phyloP scores from a whole-genome alignment of 2,797 vertebrate species.

The Urophycis tenuis region DNA sequence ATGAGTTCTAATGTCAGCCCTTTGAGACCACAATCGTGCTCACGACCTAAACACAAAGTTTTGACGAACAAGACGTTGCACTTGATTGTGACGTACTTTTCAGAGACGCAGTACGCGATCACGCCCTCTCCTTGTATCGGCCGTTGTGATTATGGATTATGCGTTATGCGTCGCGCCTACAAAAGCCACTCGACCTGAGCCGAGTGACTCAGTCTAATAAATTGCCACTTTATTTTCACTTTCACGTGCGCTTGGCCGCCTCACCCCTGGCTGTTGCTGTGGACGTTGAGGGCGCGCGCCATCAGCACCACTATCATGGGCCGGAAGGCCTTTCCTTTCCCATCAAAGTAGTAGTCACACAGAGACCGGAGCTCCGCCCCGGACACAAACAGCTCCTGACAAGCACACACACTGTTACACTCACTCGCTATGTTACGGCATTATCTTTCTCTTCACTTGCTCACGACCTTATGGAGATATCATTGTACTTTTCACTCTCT shows the following conservation, averaged over 20 bases:
- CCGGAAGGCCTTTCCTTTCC: conserved; percentile 92
- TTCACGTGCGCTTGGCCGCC: conserved; percentile 24
- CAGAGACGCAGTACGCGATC: too few relatives aligned
- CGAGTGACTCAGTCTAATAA: background rate
- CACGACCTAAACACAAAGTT: background rate
- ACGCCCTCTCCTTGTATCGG: too few relatives aligned
- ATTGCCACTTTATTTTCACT: background rate
- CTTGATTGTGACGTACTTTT: background rate
- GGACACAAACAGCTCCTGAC: conserved; percentile 83
- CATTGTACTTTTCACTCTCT: too few relatives aligned
- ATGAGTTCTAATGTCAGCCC: too few relatives aligned
- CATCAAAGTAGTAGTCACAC: conserved; percentile 97
- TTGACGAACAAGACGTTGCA: background rate
- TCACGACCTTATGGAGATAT: too few relatives aligned
- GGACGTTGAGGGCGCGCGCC: conserved; percentile 92
- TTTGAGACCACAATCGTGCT: too few relatives aligned
- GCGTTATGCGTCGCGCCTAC: too few relatives aligned
- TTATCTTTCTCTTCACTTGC: too few relatives aligned
- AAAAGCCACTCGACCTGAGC: too few relatives aligned
- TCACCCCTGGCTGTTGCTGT: conserved; percentile 83
- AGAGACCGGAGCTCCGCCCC: conserved; percentile 84
- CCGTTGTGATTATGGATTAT: too few relatives aligned
- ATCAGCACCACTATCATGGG: conserved; percentile 93
- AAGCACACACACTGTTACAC: conserved; percentile 3
- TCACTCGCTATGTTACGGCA: too few relatives aligned